These are phyloP conservation scores for Chanos chanos DNA, from an alignment of 2,797 vertebrate genomes.

Conservation along the genomic window DNA sequence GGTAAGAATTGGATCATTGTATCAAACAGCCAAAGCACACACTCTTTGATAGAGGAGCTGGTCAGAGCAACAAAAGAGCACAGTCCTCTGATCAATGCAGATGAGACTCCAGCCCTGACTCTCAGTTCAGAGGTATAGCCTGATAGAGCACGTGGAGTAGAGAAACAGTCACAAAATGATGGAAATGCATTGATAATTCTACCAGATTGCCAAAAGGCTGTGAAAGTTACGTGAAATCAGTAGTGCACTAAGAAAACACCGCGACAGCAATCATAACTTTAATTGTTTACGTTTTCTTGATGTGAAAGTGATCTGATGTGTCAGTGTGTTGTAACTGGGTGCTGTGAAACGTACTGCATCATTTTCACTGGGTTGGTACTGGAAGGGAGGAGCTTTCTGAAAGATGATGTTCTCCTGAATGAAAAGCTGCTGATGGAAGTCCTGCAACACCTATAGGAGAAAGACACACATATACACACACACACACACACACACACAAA, in stretches of 20 bases:
- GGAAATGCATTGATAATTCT: too few relatives aligned
- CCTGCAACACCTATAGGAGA: conserved; percentile 79
- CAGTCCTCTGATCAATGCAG: too few relatives aligned
- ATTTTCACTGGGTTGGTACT: conserved; percentile 86
- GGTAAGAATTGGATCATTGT: too few relatives aligned
- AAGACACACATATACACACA: conserved; percentile 29
- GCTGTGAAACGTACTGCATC: conserved; percentile 78
- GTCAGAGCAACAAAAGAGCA: too few relatives aligned
- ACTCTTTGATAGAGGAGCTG: too few relatives aligned
- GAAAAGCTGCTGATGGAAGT: conserved; percentile 89
- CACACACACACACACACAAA: not conserved
- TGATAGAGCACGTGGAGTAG: too few relatives aligned
- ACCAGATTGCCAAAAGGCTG: too few relatives aligned
- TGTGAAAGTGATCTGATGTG: not conserved
- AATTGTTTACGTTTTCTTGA: not conserved
- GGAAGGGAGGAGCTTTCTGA: conserved; percentile 79
- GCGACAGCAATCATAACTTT: not conserved
- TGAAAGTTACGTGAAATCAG: too few relatives aligned
- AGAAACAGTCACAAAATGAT: not conserved
- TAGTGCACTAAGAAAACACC: too few relatives aligned
- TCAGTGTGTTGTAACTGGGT: not conserved
- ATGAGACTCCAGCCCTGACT: too few relatives aligned
- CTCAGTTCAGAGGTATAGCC: too few relatives aligned
- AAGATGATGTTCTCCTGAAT: conserved; percentile 84
- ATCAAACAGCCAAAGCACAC: too few relatives aligned